A percentile compares a stretch with the other conserved stretches of the same genome.
Conservation (phyloP, 2,888 invertebrate genomes). For the Abrostola tripartita region DNA sequence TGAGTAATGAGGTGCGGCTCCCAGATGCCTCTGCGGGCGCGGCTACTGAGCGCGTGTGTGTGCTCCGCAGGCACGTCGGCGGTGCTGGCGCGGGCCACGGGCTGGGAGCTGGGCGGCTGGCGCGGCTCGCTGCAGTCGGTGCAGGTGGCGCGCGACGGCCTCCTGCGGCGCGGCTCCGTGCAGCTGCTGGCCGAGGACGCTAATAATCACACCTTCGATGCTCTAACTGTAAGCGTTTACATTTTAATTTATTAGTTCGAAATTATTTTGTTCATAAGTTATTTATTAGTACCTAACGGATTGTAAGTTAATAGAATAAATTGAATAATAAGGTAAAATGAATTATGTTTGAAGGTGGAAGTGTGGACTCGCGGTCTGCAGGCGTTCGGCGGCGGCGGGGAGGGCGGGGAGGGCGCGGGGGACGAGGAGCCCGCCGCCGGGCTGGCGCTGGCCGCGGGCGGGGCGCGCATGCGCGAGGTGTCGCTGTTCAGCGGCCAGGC, state of each 20-base stretch:
- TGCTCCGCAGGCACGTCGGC: constrained; percentile 58
- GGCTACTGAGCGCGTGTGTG: neutral
- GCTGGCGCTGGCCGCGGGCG: constrained; percentile 67
- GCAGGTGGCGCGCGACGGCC: constrained; percentile 70
- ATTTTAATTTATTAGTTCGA: no score
- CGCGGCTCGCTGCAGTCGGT: constrained; percentile 65
- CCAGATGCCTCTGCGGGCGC: neutral
- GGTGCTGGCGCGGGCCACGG: constrained; percentile 66
- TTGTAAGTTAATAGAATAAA: no score
- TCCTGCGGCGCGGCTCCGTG: constrained; percentile 72
- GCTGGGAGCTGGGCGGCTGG: constrained; percentile 62
- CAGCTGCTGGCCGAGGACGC: constrained; percentile 53
- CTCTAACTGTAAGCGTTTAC: constrained; percentile 52
- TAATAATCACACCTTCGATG: constrained; percentile 32
- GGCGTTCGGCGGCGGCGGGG: constrained; percentile 52
- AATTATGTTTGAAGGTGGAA: constrained; percentile 57
- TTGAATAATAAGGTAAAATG: no score
- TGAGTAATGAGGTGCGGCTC: neutral
- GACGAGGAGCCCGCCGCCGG: constrained; percentile 62
- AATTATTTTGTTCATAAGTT: no score
- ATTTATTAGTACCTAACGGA: neutral
- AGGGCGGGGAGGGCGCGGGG: constrained; percentile 32
- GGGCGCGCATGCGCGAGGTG: constrained; percentile 63
- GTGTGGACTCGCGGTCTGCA: constrained; percentile 71
- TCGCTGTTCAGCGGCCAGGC: constrained; percentile 65